Conservation (phyloP, 2,888 invertebrate species). For the Chydorus sphaericus region DNA sequence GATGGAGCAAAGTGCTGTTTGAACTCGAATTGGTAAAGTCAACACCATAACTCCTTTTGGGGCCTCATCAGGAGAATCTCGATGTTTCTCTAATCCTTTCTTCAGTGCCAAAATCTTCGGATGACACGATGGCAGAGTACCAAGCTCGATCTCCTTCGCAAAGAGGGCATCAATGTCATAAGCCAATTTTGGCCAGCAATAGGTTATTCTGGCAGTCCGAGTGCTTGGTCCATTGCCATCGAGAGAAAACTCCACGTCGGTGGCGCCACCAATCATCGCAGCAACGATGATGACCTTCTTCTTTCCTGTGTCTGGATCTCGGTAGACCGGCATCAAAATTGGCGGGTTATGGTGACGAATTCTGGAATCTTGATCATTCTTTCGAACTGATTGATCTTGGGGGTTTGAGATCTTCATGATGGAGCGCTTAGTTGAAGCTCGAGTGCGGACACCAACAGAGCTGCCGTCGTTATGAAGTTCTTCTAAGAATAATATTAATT, state of each 20-base stretch:
- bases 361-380: not conserved
- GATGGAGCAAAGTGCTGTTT: not conserved
- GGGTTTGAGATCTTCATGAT: too few relatives aligned
- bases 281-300: not conserved
- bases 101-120: not conserved
- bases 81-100: not conserved
- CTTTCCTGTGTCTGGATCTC: not conserved
- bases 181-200: not conserved
- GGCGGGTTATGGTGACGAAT: not conserved
- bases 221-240: not conserved
- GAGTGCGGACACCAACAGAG: too few relatives aligned
- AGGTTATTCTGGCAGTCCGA: not conserved
- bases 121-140: not conserved
- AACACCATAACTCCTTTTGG: not conserved
- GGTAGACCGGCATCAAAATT: not conserved
- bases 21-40: not conserved
- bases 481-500: too few relatives aligned
- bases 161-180: not conserved
- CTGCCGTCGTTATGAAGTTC: too few relatives aligned
- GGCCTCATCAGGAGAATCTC: not conserved
- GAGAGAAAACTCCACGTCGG: not conserved
- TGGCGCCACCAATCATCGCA: not conserved
- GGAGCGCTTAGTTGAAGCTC: too few relatives aligned
- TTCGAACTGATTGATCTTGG: too few relatives aligned
- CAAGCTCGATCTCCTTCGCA: not conserved